Evolutionary conservation across 2,113 vertebrate species (phyloP), one percentile per base, ranked within the genome.

Genomic region (Phaethon lepturus): DNA sequence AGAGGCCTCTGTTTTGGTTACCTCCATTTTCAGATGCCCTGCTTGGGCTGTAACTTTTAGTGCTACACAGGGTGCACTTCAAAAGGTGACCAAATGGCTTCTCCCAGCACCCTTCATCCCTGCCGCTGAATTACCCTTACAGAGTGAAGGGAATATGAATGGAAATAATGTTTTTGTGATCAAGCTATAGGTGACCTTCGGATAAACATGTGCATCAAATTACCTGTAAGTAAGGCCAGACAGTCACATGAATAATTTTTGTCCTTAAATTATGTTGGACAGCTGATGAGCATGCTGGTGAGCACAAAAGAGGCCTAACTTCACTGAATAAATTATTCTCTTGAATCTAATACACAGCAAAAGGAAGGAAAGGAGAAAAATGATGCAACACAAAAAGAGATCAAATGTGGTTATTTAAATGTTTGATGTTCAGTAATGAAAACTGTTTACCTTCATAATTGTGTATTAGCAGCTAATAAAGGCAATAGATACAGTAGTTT

Each of bases 401-500:
- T 93, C 93, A 74, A 90, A 82, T 79, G 71, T 5, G 22, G 92
- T 95, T 97, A 96, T 87, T 96, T 96, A 97, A 92, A 92, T 96
- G 92, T 96, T 97, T 97, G 95, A 97, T 98, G 93, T 96, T 98
- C 96, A 94, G 95, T 97, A 98, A 97, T 98, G 98, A 96, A 98
- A 98, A 97, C 97, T 97, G 94, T 98, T 98, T 98, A 98, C 98
- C 97, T 98, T 98, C 96, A 98, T 98, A 98, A 98, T 97, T 97
- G 97, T 97, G 93, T 98, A 98, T 97, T 98, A 98, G 95, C 45
- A 90, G 92, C 95, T 98, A 98, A 98, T 98, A 98, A 97, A 98
- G 97, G 96, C 97, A 97, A 98, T 95, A 98, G 98, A 98, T 98
- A 98, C 98, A 98, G 98, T 98, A 98, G 98, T 98, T 98, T 98